phyloP scores from a whole-genome alignment of 2,888 invertebrate species.

The Mesopsocus fuscifrons region DNA sequence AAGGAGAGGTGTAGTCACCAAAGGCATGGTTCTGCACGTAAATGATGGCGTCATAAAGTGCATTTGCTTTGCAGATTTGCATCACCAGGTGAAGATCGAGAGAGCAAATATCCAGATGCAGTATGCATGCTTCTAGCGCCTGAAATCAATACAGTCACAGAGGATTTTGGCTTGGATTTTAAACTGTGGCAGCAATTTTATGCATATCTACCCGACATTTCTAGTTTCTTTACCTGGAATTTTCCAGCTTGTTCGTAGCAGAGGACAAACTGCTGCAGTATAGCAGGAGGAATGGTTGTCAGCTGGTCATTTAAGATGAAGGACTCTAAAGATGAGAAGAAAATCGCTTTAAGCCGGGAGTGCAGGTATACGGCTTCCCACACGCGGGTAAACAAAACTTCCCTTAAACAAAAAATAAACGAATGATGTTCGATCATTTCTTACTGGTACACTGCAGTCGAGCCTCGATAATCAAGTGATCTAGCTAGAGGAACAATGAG shows the following conservation, averaged over 20 bases:
- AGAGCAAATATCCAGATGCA: constrained; percentile 51
- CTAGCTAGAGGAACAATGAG: no score
- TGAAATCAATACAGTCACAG: constrained; percentile 25
- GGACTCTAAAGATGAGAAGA: constrained; percentile 48
- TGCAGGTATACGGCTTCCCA: constrained; percentile 36
- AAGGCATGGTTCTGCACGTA: constrained; percentile 60
- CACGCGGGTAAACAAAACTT: constrained; percentile 39
- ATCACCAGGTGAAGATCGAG: constrained; percentile 57
- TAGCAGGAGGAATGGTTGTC: constrained; percentile 35
- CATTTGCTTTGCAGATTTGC: constrained; percentile 36
- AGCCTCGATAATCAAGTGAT: no score
- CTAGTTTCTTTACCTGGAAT: constrained; percentile 29
- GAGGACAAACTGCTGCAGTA: constrained; percentile 51
- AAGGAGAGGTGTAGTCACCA: constrained; percentile 49
- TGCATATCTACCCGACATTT: no score
- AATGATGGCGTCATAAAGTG: constrained; percentile 45
- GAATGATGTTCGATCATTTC: no score
- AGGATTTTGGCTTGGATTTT: no score
- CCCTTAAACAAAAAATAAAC: constrained; percentile 27
- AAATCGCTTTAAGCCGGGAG: constrained; percentile 33
- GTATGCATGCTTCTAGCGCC: constrained; percentile 47
- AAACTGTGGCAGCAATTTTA: no score
- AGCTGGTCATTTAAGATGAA: constrained; percentile 46
- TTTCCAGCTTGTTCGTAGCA: constrained; percentile 41
- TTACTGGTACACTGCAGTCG: no score